These are phyloP conservation scores for Lophius piscatorius DNA, from an alignment of 2,113 vertebrate species.

Conservation along the genomic window DNA sequence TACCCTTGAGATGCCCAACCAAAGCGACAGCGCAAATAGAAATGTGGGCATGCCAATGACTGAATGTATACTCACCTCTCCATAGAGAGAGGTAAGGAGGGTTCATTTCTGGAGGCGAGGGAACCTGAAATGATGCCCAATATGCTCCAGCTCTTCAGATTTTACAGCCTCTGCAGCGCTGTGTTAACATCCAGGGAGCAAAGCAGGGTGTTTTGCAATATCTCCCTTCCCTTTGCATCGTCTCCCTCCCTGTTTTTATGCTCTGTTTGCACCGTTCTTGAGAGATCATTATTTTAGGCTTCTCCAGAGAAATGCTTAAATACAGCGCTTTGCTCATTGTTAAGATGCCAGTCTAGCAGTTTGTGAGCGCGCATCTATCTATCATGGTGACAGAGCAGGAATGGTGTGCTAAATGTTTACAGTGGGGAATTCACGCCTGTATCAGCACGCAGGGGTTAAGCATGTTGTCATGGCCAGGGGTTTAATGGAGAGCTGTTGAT, in stretches of 20 bases:
- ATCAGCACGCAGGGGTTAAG: slow-evolving; percentile 60
- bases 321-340: slow-evolving; percentile 65
- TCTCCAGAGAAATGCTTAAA: slow-evolving; percentile 76
- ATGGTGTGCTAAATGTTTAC: slow-evolving; percentile 59
- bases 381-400: slow-evolving; percentile 53
- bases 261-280: slow-evolving; percentile 70
- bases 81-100: slow-evolving; percentile 62
- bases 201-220: slow-evolving; percentile 66
- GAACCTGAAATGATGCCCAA: slow-evolving; percentile 71
- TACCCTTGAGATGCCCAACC: slow-evolving; percentile 1
- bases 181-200: slow-evolving; percentile 70
- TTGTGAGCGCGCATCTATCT: slow-evolving; percentile 74
- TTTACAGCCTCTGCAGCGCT: slow-evolving; percentile 75
- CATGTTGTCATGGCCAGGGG: slow-evolving; percentile 55
- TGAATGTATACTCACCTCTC: slow-evolving; percentile 56
- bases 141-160: slow-evolving; percentile 72
- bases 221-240: slow-evolving; percentile 41
- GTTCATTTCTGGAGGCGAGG: slow-evolving; percentile 73
- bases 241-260: slow-evolving; percentile 29
- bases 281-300: slow-evolving; percentile 74
- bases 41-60: slow-evolving; percentile 49
- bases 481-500: slow-evolving; percentile 59
- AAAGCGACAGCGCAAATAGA: slow-evolving; percentile 61
- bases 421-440: slow-evolving; percentile 37
- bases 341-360: slow-evolving; percentile 69